A percentile compares a stretch with the other conserved stretches of the same genome.
Evolutionary conservation across 37 sponge, comb jelly and placozoan species (phyloP).

Genomic region (Haliclona indistincta): DNA sequence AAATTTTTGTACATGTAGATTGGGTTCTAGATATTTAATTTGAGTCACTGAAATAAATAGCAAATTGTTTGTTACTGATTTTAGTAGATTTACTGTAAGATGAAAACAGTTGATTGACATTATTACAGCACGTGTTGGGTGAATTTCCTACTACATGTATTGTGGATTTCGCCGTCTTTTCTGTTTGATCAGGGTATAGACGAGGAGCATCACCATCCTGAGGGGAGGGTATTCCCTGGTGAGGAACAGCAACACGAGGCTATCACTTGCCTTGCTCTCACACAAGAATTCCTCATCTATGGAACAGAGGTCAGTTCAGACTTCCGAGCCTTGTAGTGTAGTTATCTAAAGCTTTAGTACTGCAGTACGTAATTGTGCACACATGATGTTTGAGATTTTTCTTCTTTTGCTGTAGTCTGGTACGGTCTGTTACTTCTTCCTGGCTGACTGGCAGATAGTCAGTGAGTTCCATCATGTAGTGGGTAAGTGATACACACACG

Average conservation of each 20-base stretch:
- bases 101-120: no score
- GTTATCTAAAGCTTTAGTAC: not conserved
- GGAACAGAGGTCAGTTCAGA: conserved; percentile 71
- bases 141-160: no score
- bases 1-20: no score
- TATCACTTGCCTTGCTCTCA: conserved; percentile 77
- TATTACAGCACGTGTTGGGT: no score
- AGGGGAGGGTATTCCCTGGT: conserved; percentile 83
- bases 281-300: conserved; percentile 89
- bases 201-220: conserved; percentile 27
- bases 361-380: conserved; percentile 8
- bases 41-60: no score
- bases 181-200: no score
- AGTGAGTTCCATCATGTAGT: conserved; percentile 86
- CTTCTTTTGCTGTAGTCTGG: conserved; percentile 50
- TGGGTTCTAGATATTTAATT: no score
- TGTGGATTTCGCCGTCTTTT: no score
- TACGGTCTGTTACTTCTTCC: conserved; percentile 75
- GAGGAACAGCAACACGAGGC: conserved; percentile 67
- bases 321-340: not conserved
- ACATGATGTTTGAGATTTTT: not conserved
- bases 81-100: no score
- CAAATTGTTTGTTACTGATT: no score
- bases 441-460: conserved; percentile 96
- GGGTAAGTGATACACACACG: conserved; percentile 28